Evolutionary conservation across 2,113 vertebrate species (phyloP).

Genomic region (Scortum barcoo): DNA sequence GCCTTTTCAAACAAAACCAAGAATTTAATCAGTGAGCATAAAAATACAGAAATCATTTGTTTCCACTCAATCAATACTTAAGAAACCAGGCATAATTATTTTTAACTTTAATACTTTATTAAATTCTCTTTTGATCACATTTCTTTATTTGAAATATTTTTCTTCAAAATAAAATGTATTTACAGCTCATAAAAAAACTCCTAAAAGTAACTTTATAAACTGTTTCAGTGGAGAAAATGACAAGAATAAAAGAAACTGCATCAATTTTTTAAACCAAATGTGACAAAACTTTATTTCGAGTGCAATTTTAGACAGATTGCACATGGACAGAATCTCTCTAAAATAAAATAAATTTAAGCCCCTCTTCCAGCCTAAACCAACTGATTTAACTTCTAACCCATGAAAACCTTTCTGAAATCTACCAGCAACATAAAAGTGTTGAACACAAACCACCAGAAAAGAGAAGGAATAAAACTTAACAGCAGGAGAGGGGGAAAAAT

Average conservation of each 20-base stretch:
- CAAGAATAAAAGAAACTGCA: background rate
- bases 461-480: background rate
- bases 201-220: too few relatives aligned
- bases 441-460: constrained; percentile 31
- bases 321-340: constrained; percentile 35
- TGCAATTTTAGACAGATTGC: constrained; percentile 67
- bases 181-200: too few relatives aligned
- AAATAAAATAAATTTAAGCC: constrained; percentile 27
- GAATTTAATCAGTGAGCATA: too few relatives aligned
- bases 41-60: too few relatives aligned
- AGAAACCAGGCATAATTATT: too few relatives aligned
- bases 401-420: background rate
- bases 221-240: background rate
- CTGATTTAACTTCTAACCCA: constrained; percentile 1
- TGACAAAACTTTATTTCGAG: constrained; percentile 76
- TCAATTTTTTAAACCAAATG: constrained; percentile 54
- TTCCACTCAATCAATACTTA: too few relatives aligned
- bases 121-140: too few relatives aligned
- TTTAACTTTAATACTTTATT: too few relatives aligned
- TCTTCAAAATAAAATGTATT: too few relatives aligned
- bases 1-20: too few relatives aligned
- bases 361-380: background rate
- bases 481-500: background rate
- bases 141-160: too few relatives aligned
- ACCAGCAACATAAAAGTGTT: constrained; percentile 11